Evolutionary conservation across 2,797 vertebrate genomes (phyloP).

Genomic region (Alfaro cultratus): DNA sequence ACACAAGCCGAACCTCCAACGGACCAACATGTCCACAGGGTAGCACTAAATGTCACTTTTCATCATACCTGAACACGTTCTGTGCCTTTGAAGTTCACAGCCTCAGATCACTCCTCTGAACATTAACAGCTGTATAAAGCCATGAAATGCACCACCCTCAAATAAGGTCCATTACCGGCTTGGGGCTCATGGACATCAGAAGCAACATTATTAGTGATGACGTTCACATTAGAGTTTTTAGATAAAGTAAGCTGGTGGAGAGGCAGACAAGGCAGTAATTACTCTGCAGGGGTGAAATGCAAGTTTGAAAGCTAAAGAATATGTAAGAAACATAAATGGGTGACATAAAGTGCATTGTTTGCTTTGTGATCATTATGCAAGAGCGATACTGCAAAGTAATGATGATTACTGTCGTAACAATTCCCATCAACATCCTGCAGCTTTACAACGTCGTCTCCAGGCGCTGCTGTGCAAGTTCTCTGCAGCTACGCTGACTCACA

Average conservation of each 20-base stretch:
- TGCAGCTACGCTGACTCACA: conserved; percentile 38
- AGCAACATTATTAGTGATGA: conserved; percentile 36
- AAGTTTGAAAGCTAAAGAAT: conserved; percentile 45
- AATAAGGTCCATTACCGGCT: conserved; percentile 68
- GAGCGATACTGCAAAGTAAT: conserved; percentile 41
- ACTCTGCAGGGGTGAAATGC: conserved; percentile 29
- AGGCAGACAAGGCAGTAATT: conserved; percentile 49
- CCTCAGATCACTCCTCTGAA: conserved; percentile 69
- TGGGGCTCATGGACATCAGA: conserved; percentile 49
- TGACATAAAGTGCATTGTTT: conserved; percentile 46
- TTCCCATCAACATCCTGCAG: conserved; percentile 63
- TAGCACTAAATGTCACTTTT: conserved; percentile 64
- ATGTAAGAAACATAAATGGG: conserved; percentile 21
- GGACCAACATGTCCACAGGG: conserved; percentile 53
- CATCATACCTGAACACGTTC: conserved; percentile 63
- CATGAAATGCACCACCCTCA: conserved; percentile 68
- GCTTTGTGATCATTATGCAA: conserved; percentile 41
- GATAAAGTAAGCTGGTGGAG: conserved; percentile 34
- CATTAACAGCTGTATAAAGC: conserved; percentile 66
- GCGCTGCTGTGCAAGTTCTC: conserved; percentile 25
- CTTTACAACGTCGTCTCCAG: conserved; percentile 44
- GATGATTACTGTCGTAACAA: conserved; percentile 62
- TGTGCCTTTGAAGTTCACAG: conserved; percentile 69
- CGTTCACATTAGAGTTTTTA: conserved; percentile 57
- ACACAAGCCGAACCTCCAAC: conserved; percentile 37